Conservation (phyloP, 2,888 invertebrate species). For the Brassicogethes aeneus region DNA sequence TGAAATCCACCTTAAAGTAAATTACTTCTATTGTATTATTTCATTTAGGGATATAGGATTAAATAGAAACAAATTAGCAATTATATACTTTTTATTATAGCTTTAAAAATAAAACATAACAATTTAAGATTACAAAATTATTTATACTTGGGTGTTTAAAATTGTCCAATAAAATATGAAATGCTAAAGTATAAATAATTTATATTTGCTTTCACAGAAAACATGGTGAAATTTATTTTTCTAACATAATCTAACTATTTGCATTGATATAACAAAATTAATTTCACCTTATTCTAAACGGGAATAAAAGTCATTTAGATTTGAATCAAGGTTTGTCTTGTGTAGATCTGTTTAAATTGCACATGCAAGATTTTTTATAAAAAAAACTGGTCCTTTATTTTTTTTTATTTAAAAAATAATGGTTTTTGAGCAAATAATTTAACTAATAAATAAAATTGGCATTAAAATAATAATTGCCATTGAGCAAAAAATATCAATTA, state of each 20-base stretch:
- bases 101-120: too few species aligned
- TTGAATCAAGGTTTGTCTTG: not conserved
- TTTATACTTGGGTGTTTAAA: too few species aligned
- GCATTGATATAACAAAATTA: not conserved
- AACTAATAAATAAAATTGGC: too few species aligned
- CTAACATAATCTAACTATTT: not conserved
- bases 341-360: not conserved
- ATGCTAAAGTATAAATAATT: slow-evolving; percentile 22
- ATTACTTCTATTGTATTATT: too few species aligned
- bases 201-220: slow-evolving; percentile 29
- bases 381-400: not conserved
- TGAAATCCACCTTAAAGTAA: too few species aligned
- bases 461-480: slow-evolving; percentile 1
- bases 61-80: too few species aligned
- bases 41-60: too few species aligned
- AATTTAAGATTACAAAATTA: too few species aligned
- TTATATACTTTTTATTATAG: too few species aligned
- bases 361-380: not conserved
- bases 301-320: not conserved
- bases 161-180: too few species aligned
- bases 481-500: not conserved
- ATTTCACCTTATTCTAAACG: not conserved
- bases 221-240: slow-evolving; percentile 24
- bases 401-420: not conserved
- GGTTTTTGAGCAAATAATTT: not conserved